Conservation (phyloP, 2,888 invertebrate species). For the Agrotis puta region DNA sequence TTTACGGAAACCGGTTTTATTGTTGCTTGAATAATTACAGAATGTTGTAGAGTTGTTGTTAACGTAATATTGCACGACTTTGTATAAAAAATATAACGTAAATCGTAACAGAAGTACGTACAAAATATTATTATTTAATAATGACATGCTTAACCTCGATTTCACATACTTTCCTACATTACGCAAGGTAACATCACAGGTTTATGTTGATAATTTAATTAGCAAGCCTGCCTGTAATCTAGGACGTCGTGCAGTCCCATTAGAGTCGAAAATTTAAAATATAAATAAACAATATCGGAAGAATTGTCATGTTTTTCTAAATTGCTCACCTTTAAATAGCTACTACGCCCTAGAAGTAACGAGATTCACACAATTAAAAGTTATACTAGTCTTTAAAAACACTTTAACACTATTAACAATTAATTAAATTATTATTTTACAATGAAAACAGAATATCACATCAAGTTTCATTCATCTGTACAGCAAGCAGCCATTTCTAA, state of each 20-base stretch:
- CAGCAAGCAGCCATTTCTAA: slow-evolving; percentile 61
- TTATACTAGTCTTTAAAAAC: slow-evolving; percentile 48
- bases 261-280: slow-evolving; percentile 43
- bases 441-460: slow-evolving; percentile 63
- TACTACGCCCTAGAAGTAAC: slow-evolving; percentile 49
- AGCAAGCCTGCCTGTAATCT: slow-evolving; percentile 29
- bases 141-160: slow-evolving; percentile 41
- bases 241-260: slow-evolving; percentile 19
- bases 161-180: slow-evolving; percentile 11
- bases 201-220: slow-evolving; percentile 51
- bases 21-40: not conserved
- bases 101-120: slow-evolving; percentile 14
- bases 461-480: slow-evolving; percentile 57
- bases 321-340: slow-evolving; percentile 54
- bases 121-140: slow-evolving; percentile 39
- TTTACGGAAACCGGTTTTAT: not conserved
- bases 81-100: slow-evolving; percentile 13
- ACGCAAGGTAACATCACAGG: slow-evolving; percentile 12
- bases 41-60: not conserved
- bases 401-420: slow-evolving; percentile 54
- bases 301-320: slow-evolving; percentile 30
- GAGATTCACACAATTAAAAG: slow-evolving; percentile 45
- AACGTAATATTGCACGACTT: slow-evolving; percentile 1
- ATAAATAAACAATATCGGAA: slow-evolving; percentile 63
- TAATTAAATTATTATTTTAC: slow-evolving; percentile 61